Conservation (phyloP, 2,888 invertebrate genomes). For the Sericinus montela region DNA sequence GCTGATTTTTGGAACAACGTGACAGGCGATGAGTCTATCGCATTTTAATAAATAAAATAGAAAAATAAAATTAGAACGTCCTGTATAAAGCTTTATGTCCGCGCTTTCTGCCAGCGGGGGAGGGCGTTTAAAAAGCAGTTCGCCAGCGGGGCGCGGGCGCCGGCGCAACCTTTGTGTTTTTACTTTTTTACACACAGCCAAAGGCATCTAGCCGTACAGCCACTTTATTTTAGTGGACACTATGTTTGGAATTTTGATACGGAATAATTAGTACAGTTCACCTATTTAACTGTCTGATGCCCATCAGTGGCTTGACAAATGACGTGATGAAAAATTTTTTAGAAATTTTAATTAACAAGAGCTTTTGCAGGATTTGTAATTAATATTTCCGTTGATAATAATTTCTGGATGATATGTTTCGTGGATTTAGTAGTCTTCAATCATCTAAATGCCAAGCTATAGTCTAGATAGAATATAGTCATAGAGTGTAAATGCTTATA, state of each 20-base stretch:
- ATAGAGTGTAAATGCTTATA: no score
- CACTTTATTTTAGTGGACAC: constrained; percentile 1
- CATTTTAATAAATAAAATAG: no score
- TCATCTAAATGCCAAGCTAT: no score
- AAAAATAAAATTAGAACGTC: constrained; percentile 20
- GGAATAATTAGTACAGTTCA: constrained; percentile 8
- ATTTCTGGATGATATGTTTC: no score
- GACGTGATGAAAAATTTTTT: no score
- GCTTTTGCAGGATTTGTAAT: no score
- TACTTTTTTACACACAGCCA: constrained; percentile 23
- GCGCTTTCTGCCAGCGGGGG: constrained; percentile 53
- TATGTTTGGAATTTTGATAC: constrained; percentile 1
- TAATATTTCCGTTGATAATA: no score
- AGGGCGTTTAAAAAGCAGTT: constrained; percentile 57
- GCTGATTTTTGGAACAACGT: no score
- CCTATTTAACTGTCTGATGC: not conserved
- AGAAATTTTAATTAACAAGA: no score
- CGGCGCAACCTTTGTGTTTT: constrained; percentile 62
- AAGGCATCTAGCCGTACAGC: constrained; percentile 6
- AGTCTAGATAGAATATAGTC: no score
- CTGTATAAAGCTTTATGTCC: constrained; percentile 37
- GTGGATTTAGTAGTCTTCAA: no score
- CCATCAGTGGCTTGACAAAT: not conserved
- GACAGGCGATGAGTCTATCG: no score
- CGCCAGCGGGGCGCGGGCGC: constrained; percentile 69